Evolutionary conservation across 2,113 vertebrate species (phyloP).

Genomic region (Uropsilus gracilis): DNA sequence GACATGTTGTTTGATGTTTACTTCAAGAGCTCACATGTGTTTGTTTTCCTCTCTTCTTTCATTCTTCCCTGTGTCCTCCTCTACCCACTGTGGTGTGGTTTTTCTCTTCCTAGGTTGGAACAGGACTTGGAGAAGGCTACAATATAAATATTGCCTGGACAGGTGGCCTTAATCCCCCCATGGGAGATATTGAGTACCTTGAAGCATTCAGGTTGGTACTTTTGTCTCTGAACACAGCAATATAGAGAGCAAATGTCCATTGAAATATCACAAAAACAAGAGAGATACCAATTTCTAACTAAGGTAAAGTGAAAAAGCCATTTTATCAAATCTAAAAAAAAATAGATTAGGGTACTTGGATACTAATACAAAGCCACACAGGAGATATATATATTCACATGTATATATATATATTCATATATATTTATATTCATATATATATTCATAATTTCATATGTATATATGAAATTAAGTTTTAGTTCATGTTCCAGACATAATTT

Average conservation of each 20-base stretch:
- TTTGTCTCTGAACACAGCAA: slow-evolving; percentile 68
- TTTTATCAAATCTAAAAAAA: not conserved
- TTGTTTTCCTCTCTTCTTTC: slow-evolving; percentile 77
- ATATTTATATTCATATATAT: too few relatives aligned
- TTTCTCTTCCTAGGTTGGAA: slow-evolving; percentile 85
- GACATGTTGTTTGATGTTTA: slow-evolving; percentile 90
- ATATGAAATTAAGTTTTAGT: too few relatives aligned
- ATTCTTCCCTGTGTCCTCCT: slow-evolving; percentile 71
- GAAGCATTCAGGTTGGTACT: slow-evolving; percentile 88
- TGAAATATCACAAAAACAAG: slow-evolving; percentile 46
- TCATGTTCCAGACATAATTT: not conserved
- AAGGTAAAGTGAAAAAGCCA: not conserved
- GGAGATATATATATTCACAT: too few relatives aligned
- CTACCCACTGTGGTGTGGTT: slow-evolving; percentile 59
- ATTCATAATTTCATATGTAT: too few relatives aligned
- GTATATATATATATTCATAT: too few relatives aligned
- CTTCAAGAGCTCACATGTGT: slow-evolving; percentile 85
- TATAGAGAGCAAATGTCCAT: slow-evolving; percentile 45
- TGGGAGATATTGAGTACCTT: slow-evolving; percentile 89
- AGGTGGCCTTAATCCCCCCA: slow-evolving; percentile 90
- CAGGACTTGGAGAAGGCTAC: slow-evolving; percentile 86
- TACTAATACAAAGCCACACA: not conserved
- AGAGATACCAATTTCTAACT: not conserved
- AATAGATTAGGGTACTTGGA: not conserved
- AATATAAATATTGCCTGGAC: slow-evolving; percentile 91